phyloP scores from a whole-genome alignment of 2,888 invertebrate genomes.

The Trichacis sp. region DNA sequence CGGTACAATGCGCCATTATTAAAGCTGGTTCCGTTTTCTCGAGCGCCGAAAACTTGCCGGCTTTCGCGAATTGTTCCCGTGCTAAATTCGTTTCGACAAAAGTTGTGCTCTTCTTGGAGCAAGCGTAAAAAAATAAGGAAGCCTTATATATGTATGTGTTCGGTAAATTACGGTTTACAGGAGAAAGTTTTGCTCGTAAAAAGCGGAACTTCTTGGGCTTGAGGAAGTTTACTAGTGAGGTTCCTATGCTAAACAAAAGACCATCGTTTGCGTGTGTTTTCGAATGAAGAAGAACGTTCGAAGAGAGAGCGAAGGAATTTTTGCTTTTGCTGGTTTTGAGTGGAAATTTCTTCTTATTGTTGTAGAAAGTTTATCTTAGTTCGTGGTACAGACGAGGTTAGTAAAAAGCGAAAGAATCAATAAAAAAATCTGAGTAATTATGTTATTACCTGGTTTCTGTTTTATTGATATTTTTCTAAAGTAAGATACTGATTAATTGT shows the following conservation, averaged over 20 bases:
- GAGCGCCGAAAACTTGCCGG: conserved; percentile 39
- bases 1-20: conserved; percentile 48
- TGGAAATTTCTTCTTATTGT: too few relatives aligned
- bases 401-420: too few relatives aligned
- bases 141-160: conserved; percentile 48
- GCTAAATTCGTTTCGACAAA: conserved; percentile 37
- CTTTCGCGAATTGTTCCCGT: conserved; percentile 18
- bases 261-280: too few relatives aligned
- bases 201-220: conserved; percentile 36
- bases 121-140: conserved; percentile 32
- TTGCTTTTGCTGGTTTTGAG: too few relatives aligned
- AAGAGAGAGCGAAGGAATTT: too few relatives aligned
- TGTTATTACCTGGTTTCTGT: too few relatives aligned
- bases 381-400: too few relatives aligned
- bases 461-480: too few relatives aligned
- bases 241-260: conserved; percentile 14
- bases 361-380: too few relatives aligned
- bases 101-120: conserved; percentile 32
- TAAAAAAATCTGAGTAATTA: too few relatives aligned
- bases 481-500: too few relatives aligned
- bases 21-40: conserved; percentile 44
- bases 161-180: conserved; percentile 44
- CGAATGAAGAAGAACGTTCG: too few relatives aligned
- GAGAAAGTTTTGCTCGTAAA: conserved; percentile 41
- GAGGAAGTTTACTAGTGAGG: conserved; percentile 1